These are phyloP conservation scores for Microplitis mediator DNA, from an alignment of 1,140 invertebrate genomes.

Conservation along the genomic window DNA sequence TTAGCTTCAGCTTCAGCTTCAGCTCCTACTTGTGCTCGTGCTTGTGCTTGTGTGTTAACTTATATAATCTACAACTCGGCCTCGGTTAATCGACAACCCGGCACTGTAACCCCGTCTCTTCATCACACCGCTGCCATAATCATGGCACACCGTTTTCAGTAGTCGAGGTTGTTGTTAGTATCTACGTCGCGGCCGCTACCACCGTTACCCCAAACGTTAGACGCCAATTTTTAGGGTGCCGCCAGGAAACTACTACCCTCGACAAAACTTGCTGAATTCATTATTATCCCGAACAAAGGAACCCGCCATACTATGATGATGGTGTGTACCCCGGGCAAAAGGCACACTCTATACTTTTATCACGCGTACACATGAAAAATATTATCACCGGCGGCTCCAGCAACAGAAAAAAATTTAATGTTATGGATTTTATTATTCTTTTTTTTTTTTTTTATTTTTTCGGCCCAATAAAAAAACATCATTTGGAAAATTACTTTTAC, in stretches of 20 bases:
- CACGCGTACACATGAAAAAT: neutral
- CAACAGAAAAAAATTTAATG: too few species aligned
- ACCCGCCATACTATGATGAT: neutral
- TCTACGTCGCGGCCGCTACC: neutral
- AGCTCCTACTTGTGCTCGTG: neutral
- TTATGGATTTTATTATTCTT: too few species aligned
- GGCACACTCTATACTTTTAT: slow-evolving; percentile 31
- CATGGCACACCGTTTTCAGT: neutral
- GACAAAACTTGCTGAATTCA: slow-evolving; percentile 61
- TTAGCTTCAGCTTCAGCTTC: neutral
- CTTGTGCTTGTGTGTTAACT: neutral
- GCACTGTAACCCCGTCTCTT: neutral
- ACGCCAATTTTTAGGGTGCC: slow-evolving; percentile 59
- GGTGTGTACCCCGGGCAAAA: slow-evolving; percentile 36
- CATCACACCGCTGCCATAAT: neutral
- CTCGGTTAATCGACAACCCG: slow-evolving; percentile 16
- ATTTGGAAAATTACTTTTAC: neutral
- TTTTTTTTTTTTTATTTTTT: too few species aligned
- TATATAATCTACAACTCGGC: neutral
- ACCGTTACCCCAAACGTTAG: slow-evolving; percentile 33
- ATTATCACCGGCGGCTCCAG: neutral
- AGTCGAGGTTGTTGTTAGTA: neutral
- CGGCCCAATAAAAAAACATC: neutral
- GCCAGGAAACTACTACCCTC: slow-evolving; percentile 60
- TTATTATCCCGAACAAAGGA: slow-evolving; percentile 57